Evolutionary conservation across 2,888 invertebrate species (phyloP).

Genomic region (Pristionchus fissidentatus): DNA sequence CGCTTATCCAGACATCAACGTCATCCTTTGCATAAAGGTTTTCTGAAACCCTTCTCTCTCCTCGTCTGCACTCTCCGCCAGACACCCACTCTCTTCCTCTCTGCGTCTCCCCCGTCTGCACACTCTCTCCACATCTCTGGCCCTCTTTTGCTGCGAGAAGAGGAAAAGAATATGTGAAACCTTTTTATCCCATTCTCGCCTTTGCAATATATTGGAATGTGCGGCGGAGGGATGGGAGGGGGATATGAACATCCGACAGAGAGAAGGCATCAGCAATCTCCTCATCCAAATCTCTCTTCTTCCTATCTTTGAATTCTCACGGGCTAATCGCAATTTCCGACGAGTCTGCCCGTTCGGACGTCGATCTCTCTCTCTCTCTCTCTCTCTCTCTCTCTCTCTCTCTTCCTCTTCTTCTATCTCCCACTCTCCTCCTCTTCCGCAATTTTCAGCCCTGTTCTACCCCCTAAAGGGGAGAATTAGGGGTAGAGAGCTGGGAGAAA

Average conservation of each 20-base stretch:
- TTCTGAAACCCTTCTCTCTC: neutral
- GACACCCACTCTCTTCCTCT: neutral
- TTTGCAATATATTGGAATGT: neutral
- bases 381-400: slow-evolving; percentile 16
- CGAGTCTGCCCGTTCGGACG: slow-evolving; percentile 17
- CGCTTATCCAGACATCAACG: neutral
- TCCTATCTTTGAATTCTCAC: neutral
- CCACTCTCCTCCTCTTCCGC: neutral
- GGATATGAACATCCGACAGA: neutral
- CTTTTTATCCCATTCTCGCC: slow-evolving; percentile 16
- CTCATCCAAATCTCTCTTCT: neutral
- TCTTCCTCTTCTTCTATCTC: slow-evolving; percentile 22
- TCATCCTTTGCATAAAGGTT: slow-evolving; percentile 1
- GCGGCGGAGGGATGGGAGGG: neutral
- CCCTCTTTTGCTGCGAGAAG: neutral
- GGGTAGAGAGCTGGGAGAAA: neutral
- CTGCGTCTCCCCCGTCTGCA: neutral
- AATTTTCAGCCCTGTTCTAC: slow-evolving; percentile 32
- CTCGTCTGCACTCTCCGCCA: neutral
- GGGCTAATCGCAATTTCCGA: neutral
- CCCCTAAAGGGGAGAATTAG: neutral
- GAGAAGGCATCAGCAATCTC: neutral
- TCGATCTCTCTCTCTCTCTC: neutral
- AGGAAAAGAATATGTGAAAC: neutral
- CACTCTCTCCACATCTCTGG: neutral